phyloP scores from a whole-genome alignment of 2,113 vertebrate species.

The Zosterops japonicus region DNA sequence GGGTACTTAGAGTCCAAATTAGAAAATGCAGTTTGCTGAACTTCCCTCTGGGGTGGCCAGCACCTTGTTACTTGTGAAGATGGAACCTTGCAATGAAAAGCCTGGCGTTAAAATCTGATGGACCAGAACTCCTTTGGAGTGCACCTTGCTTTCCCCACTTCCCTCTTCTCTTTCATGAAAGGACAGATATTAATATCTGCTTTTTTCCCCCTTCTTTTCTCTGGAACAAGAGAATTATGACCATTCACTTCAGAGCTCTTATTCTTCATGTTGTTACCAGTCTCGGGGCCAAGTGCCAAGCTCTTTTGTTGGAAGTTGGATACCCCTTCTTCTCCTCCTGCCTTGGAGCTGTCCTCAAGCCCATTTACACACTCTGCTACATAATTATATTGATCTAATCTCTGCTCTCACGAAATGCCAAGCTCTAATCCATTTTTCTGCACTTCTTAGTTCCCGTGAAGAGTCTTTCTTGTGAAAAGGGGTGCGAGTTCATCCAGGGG shows the following conservation, averaged over 20 bases:
- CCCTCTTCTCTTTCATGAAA: background rate
- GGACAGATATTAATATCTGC: background rate
- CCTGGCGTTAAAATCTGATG: background rate
- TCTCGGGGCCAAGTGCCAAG: background rate
- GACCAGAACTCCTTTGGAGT: background rate
- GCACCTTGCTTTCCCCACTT: background rate
- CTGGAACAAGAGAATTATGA: background rate
- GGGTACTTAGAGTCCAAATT: background rate
- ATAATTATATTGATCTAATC: background rate
- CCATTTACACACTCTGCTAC: background rate
- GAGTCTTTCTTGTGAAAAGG: background rate
- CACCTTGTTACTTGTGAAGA: background rate
- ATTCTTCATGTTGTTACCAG: background rate
- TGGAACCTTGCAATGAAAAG: background rate
- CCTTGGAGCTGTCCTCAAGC: background rate
- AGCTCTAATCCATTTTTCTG: background rate
- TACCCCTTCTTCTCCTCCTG: background rate
- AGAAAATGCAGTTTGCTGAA: background rate
- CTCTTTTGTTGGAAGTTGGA: background rate
- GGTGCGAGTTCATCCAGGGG: background rate
- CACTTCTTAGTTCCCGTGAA: background rate
- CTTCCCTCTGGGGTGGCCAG: background rate
- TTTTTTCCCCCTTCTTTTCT: background rate
- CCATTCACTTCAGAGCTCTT: background rate
- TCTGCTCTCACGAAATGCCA: background rate